Conservation (phyloP, 2,113 vertebrate species). For the Solenodon paradoxus region DNA sequence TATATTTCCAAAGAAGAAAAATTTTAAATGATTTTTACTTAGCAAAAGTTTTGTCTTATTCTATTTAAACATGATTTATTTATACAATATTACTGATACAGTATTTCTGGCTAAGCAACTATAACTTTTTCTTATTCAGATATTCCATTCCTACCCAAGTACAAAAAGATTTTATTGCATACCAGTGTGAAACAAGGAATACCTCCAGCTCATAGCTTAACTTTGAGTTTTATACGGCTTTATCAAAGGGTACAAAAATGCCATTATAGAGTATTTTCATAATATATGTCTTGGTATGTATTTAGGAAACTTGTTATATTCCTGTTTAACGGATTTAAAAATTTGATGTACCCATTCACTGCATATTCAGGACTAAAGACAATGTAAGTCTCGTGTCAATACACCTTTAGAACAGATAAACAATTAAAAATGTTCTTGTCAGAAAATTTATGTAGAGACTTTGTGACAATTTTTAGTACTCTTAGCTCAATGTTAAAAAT, state of each 20-base stretch:
- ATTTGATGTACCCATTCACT: background rate
- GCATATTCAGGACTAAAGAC: background rate
- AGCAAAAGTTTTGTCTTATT: background rate
- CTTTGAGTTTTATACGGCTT: background rate
- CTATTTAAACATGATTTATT: slow-evolving; percentile 29
- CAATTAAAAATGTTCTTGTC: background rate
- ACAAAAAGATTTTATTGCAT: slow-evolving; percentile 16
- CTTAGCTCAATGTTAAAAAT: too few relatives aligned
- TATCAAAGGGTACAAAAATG: background rate
- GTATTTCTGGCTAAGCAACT: background rate
- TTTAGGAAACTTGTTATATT: background rate
- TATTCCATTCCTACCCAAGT: background rate
- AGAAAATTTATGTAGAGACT: background rate
- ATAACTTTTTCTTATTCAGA: background rate
- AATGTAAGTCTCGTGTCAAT: background rate
- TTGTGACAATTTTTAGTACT: background rate
- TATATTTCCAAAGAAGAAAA: background rate
- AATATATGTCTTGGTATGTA: background rate
- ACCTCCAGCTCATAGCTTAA: background rate
- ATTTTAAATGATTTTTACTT: background rate
- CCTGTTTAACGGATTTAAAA: background rate
- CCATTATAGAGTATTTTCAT: background rate
- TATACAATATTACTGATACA: background rate
- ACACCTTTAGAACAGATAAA: background rate
- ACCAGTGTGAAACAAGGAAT: background rate